Percentiles rank a stretch among this genome's conserved stretches.
Conservation (phyloP, 2,113 vertebrate species). For the Todiramphus chloris region DNA sequence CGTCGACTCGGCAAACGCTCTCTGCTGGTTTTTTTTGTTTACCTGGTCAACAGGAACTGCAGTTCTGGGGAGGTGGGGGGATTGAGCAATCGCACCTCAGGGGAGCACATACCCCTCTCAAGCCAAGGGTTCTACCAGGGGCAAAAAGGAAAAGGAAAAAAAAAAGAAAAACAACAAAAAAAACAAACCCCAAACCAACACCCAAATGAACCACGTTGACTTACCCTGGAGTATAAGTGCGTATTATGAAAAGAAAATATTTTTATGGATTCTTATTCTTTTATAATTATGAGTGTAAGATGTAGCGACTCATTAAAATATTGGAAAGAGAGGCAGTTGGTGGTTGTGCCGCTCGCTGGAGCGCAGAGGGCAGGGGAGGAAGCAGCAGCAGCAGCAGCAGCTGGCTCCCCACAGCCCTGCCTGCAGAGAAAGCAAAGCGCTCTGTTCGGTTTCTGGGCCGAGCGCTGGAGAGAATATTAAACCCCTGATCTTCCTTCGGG, state of each 20-base stretch:
- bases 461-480: neutral
- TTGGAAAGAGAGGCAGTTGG: constrained; percentile 50
- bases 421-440: neutral
- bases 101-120: constrained; percentile 40
- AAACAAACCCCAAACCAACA: neutral
- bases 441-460: neutral
- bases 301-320: constrained; percentile 84
- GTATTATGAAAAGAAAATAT: constrained; percentile 96
- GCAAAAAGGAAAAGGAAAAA: neutral
- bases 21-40: constrained; percentile 42
- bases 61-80: constrained; percentile 3
- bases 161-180: neutral
- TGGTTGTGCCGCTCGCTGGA: neutral
- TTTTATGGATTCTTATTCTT: constrained; percentile 97
- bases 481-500: neutral
- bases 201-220: constrained; percentile 67
- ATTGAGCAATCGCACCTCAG: constrained; percentile 58
- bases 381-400: neutral
- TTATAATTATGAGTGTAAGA: constrained; percentile 87
- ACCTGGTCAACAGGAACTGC: constrained; percentile 49
- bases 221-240: constrained; percentile 83
- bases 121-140: constrained; percentile 60
- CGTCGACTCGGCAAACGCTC: neutral
- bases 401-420: neutral
- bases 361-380: neutral